Conservation (phyloP, 2,797 vertebrate species). For the Poliocrania exsul region DNA sequence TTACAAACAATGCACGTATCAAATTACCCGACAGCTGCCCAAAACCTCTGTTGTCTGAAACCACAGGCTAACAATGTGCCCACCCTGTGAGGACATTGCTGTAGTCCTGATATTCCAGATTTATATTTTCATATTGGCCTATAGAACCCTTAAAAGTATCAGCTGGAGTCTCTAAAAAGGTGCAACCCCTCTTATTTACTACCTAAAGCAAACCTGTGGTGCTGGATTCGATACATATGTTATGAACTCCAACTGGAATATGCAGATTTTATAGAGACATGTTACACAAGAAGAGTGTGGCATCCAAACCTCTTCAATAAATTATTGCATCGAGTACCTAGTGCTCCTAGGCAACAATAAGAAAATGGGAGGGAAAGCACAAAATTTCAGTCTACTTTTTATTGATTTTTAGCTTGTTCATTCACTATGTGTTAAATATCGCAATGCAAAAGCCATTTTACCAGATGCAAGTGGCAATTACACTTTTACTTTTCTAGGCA, state of each 20-base stretch:
- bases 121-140: not conserved
- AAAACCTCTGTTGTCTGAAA: not conserved
- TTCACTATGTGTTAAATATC: slow-evolving; percentile 44
- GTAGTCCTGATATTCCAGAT: not conserved
- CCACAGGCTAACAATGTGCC: rapidly evolving
- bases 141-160: not conserved
- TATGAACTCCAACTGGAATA: not conserved
- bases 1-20: not conserved
- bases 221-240: not conserved
- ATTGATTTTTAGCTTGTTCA: slow-evolving; percentile 27
- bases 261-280: not conserved
- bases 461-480: slow-evolving; percentile 34
- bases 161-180: not conserved
- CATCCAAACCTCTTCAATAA: not conserved
- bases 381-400: slow-evolving; percentile 37
- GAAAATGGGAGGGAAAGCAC: not conserved
- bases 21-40: not conserved
- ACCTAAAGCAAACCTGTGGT: not conserved
- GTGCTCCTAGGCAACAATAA: not conserved
- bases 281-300: not conserved
- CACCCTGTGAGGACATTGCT: not conserved
- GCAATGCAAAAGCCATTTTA: slow-evolving; percentile 27
- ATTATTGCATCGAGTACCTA: not conserved
- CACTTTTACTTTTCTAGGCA: slow-evolving; percentile 17
- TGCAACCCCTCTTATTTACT: not conserved